Percentiles rank a stretch among this genome's conserved stretches.
phyloP scores from a whole-genome alignment of 2,888 invertebrate species.

The Diplolepis rosae region DNA sequence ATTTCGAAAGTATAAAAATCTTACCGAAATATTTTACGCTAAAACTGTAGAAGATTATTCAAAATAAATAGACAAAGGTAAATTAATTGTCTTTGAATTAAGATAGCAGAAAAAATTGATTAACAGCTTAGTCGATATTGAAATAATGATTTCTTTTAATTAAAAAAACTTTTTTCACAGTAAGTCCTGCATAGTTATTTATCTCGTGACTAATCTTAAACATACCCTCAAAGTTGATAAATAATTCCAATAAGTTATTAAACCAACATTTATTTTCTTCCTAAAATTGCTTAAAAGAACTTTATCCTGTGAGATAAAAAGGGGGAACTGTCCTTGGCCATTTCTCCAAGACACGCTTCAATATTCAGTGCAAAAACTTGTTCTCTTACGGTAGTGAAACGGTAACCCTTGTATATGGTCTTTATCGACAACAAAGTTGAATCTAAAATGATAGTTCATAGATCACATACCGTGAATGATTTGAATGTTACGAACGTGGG shows the following conservation, averaged over 20 bases:
- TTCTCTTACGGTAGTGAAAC: not conserved
- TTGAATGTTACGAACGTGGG: slow-evolving; percentile 14
- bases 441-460: slow-evolving; percentile 20
- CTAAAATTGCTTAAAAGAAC: not conserved
- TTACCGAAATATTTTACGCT: no score
- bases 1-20: no score
- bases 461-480: slow-evolving; percentile 25
- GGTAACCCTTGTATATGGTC: slow-evolving; percentile 8
- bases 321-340: not conserved
- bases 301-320: not conserved
- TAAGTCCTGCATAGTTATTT: no score
- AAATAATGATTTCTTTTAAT: no score
- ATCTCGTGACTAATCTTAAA: no score
- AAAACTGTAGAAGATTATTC: no score
- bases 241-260: not conserved
- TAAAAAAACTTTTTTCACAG: no score
- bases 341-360: not conserved
- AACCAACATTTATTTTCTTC: not conserved
- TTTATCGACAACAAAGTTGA: slow-evolving; percentile 13
- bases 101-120: no score
- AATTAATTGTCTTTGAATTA: no score
- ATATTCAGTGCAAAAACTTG: slow-evolving; percentile 1
- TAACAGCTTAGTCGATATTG: no score
- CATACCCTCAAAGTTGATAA: no score
- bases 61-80: no score